Evolutionary conservation across 2,888 invertebrate species (phyloP).

Genomic region (Plebejus melissa): DNA sequence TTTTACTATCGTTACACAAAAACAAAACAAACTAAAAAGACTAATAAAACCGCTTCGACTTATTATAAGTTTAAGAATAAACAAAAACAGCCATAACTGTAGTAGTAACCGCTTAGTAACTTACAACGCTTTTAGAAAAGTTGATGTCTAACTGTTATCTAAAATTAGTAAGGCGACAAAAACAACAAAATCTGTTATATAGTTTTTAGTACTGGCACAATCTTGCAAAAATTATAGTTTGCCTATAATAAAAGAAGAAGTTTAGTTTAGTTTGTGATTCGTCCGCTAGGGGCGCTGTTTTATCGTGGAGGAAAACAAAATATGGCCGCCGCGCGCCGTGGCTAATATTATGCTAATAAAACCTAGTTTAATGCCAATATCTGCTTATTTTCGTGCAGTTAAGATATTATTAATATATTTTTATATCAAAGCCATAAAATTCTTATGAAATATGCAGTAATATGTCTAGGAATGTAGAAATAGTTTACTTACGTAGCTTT

Average conservation of each 20-base stretch:
- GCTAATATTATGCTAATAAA: not conserved
- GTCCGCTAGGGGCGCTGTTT: conserved; percentile 19
- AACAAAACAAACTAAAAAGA: no score
- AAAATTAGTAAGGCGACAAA: not conserved
- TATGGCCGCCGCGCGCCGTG: not conserved
- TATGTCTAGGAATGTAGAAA: not conserved
- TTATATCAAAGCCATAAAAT: conserved; percentile 1
- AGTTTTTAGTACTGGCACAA: no score
- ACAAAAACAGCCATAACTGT: no score
- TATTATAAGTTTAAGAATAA: no score
- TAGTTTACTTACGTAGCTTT: not conserved
- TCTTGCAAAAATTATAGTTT: no score
- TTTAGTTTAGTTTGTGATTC: conserved; percentile 29
- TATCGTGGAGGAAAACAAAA: not conserved
- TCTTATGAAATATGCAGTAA: conserved; percentile 8
- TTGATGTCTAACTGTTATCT: no score
- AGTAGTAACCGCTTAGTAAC: no score
- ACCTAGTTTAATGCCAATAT: not conserved
- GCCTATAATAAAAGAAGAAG: not conserved
- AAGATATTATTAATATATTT: not conserved
- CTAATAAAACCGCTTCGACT: no score
- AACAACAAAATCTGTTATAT: not conserved
- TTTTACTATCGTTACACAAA: no score
- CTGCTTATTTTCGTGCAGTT: not conserved
- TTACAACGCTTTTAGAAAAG: not conserved